phyloP scores from a whole-genome alignment of 2,113 vertebrate genomes.

The Lathamus discolor region DNA sequence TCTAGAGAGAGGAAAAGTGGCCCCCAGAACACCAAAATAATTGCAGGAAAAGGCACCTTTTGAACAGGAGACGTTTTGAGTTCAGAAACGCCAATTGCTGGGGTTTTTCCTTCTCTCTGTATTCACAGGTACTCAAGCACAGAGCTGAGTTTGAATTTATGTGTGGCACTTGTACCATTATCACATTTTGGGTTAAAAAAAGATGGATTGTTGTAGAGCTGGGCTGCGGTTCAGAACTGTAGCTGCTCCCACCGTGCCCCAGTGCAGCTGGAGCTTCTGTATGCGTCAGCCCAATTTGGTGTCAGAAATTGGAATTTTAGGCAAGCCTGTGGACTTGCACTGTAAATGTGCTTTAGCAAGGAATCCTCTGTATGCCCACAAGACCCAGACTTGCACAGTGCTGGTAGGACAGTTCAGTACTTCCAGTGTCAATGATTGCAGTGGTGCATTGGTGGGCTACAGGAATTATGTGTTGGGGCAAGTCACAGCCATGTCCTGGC shows the following conservation, averaged over 20 bases:
- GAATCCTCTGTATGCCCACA: neutral
- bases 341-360: neutral
- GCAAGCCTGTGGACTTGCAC: neutral
- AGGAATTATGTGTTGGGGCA: accelerated
- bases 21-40: neutral
- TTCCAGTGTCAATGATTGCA: neutral
- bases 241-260: accelerated
- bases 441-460: neutral
- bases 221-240: neutral
- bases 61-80: neutral
- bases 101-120: neutral
- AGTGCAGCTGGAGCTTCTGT: neutral
- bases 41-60: neutral
- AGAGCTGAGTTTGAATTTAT: neutral
- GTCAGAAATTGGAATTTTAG: neutral
- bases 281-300: neutral
- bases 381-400: accelerated
- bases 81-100: accelerated
- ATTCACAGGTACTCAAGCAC: accelerated
- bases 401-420: neutral
- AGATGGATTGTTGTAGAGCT: accelerated
- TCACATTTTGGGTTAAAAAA: neutral
- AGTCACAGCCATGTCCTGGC: neutral
- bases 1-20: neutral
- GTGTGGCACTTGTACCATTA: accelerated